A percentile compares a stretch with the other conserved stretches of the same genome.
phyloP scores from a whole-genome alignment of 2,888 invertebrate species.

The Pteria penguin region DNA sequence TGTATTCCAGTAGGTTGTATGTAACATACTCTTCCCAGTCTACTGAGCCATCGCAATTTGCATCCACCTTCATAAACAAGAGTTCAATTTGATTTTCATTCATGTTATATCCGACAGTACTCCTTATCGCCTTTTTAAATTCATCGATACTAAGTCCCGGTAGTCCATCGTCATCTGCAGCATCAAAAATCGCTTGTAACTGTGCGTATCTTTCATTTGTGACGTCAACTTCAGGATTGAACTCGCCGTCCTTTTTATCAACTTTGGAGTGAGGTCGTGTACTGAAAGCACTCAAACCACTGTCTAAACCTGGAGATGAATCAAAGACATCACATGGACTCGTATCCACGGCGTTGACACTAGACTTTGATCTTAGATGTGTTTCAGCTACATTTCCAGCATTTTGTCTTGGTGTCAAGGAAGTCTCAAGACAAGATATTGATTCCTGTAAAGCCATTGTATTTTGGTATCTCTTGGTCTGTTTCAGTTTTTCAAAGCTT shows the following conservation, averaged over 20 bases:
- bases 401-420: too few relatives aligned
- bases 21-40: conserved; percentile 90
- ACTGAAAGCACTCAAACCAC: not conserved
- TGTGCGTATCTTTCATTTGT: conserved; percentile 32
- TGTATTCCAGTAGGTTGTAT: conserved; percentile 87
- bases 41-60: conserved; percentile 82
- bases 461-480: too few relatives aligned
- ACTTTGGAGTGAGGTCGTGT: not conserved
- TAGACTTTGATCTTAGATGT: not conserved
- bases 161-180: conserved; percentile 63
- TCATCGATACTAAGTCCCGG: conserved; percentile 68
- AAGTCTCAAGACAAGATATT: not conserved
- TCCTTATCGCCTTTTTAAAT: conserved; percentile 70
- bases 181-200: conserved; percentile 64
- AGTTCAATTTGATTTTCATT: conserved; percentile 70
- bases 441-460: not conserved
- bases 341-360: not conserved
- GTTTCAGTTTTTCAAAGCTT: too few relatives aligned
- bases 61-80: conserved; percentile 80
- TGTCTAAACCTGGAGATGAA: not conserved
- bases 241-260: conserved; percentile 24
- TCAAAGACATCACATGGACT: not conserved
- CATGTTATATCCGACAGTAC: conserved; percentile 63
- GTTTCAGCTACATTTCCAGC: not conserved
- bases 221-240: conserved; percentile 38